phyloP scores from a whole-genome alignment of 2,797 vertebrate species.

The Microhierax caerulescens region DNA sequence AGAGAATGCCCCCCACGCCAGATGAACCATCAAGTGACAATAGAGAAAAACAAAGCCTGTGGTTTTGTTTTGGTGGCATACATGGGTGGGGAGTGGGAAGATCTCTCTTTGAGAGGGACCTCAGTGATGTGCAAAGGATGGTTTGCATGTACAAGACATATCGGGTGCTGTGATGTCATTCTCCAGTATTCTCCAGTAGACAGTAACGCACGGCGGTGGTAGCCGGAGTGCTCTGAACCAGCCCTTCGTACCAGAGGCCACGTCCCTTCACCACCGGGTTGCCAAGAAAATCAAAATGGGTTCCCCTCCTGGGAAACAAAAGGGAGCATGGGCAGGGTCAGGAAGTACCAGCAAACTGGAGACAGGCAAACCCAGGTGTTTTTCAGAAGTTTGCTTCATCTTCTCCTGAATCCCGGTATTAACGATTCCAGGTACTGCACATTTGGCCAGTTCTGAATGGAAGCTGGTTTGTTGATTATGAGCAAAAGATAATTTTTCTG shows the following conservation, averaged over 20 bases:
- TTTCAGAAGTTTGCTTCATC: background rate
- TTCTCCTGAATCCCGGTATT: background rate
- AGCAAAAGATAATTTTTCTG: background rate
- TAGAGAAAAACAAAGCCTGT: background rate
- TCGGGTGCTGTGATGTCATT: background rate
- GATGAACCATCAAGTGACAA: background rate
- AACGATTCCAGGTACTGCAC: background rate
- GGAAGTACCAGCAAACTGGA: background rate
- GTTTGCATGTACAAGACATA: background rate
- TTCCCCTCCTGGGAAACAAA: background rate
- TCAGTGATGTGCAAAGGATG: background rate
- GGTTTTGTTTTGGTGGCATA: background rate
- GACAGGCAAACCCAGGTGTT: background rate
- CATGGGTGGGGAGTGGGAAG: rapidly evolving
- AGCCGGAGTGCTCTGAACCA: background rate
- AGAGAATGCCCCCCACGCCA: background rate
- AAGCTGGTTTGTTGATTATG: background rate
- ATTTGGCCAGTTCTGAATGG: background rate
- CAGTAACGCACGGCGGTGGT: background rate
- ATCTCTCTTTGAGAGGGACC: background rate
- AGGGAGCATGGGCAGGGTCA: background rate
- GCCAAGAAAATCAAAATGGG: background rate
- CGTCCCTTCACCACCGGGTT: background rate
- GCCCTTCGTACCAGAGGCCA: rapidly evolving
- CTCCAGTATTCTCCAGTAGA: background rate